These are phyloP conservation scores for Aleiodes testaceus DNA, from an alignment of 2,888 invertebrate genomes.

Conservation along the genomic window DNA sequence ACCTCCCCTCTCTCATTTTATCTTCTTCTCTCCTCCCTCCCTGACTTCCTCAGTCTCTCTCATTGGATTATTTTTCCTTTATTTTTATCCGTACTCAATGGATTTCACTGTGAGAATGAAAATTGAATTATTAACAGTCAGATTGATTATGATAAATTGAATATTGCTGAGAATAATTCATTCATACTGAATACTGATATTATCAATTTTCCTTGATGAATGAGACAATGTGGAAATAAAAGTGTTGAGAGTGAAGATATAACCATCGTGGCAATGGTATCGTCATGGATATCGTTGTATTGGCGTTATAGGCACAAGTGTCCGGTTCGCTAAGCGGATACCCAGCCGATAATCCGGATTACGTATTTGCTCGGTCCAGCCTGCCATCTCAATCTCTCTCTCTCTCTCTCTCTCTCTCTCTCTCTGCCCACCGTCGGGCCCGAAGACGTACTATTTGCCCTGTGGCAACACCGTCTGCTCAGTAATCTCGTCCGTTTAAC, in stretches of 20 bases:
- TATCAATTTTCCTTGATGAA: no score
- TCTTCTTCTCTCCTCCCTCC: slow-evolving; percentile 42
- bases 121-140: no score
- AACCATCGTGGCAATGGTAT: no score
- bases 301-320: slow-evolving; percentile 65
- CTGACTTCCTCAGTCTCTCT: slow-evolving; percentile 30
- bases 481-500: slow-evolving; percentile 55
- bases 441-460: slow-evolving; percentile 67
- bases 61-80: neutral
- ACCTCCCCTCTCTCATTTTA: slow-evolving; percentile 52
- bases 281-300: slow-evolving; percentile 56
- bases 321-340: slow-evolving; percentile 71
- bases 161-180: no score
- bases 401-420: no score
- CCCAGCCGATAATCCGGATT: slow-evolving; percentile 71
- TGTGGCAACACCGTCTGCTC: slow-evolving; percentile 62
- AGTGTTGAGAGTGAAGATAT: no score
- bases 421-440: slow-evolving; percentile 56
- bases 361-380: slow-evolving; percentile 68
- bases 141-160: no score
- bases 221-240: no score
- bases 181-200: no score
- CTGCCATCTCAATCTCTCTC: slow-evolving; percentile 70
- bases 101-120: no score
- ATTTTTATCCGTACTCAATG: neutral